Evolutionary conservation across 2,113 vertebrate genomes (phyloP).

Genomic region (Xiphorhynchus elegans): DNA sequence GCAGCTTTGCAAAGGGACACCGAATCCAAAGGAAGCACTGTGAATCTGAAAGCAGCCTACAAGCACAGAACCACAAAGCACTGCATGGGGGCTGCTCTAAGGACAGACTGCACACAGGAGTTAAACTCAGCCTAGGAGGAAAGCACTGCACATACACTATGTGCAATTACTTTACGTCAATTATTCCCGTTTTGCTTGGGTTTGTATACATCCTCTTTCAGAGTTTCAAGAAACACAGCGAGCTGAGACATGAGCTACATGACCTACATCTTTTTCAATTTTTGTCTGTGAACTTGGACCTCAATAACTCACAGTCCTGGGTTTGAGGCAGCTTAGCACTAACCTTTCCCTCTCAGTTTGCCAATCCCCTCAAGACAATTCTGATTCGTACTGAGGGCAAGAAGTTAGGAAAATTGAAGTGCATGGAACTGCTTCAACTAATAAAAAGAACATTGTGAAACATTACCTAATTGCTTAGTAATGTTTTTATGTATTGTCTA

Average conservation of each 20-base stretch:
- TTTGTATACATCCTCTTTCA: neutral
- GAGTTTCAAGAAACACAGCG: neutral
- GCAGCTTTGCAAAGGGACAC: neutral
- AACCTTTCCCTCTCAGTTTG: constrained; percentile 17
- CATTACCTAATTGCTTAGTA: constrained; percentile 81
- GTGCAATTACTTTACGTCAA: neutral
- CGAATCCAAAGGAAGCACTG: neutral
- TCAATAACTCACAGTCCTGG: neutral
- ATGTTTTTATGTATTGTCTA: constrained; percentile 76
- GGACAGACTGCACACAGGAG: neutral
- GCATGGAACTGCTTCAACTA: constrained; percentile 65
- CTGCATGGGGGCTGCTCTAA: neutral
- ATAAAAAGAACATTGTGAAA: constrained; percentile 72
- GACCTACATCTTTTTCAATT: neutral
- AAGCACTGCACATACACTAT: accelerated
- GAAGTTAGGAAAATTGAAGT: constrained; percentile 64
- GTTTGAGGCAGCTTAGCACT: neutral
- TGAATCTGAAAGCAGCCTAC: neutral
- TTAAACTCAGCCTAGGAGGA: neutral
- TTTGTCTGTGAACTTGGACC: neutral
- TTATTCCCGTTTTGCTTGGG: neutral
- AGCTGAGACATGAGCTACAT: neutral
- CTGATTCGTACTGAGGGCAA: constrained; percentile 41
- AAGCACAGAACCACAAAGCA: neutral
- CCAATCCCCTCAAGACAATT: constrained; percentile 36